Evolutionary conservation across 1,140 invertebrate species (phyloP), one percentile per base, ranked within the genome.

Genomic region (Cyclargus thomasi): DNA sequence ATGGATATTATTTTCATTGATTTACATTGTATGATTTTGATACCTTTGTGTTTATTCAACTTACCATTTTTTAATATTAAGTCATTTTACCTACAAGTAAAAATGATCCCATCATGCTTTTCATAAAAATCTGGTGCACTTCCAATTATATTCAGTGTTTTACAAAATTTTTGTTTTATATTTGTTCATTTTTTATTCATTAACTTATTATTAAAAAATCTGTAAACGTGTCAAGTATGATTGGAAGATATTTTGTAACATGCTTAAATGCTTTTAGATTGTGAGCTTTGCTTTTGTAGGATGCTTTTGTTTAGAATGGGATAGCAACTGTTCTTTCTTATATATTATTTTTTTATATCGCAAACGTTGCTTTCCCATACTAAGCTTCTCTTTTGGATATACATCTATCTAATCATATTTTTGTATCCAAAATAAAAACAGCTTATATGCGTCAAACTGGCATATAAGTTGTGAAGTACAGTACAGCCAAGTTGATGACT

Each of bases 401-500:
- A 2, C 14, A 21, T n/a, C n/a, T n/a, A 64, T 8, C 47, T 21
- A 65, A 53, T 55, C 23, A 23, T 65, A 55, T 55, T 20, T 59
- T 20, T 6, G 55, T 59, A 59, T 59, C 18, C 55, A 20, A 59
- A 59, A 59, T 20, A 21, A 18, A 59, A 20, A 20, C 18, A 59
- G 14, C 39, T 21, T 59, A 21, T 59, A 59, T 21, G 55, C 18
- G 11, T 2, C 3, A 59, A 59, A 59, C 55, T 20, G 20, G 18
- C 47, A 53, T 53, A 39, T 64, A 21, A 64, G 63, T 64, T 64
- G 47, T 66, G 35, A 59, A 39, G 55, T 59, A 22, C 83, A 85
- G 85, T 89, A 88, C 85, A 88, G 82, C 84, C 87, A 87, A 86
- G 79, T 88, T 84, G 82, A 83, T 70, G 71, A 72, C 73, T 47